Percentiles rank a stretch among this genome's conserved stretches.
These are phyloP conservation scores for Drosophila rubida DNA, from an alignment of 2,888 invertebrate species.

Conservation along the genomic window DNA sequence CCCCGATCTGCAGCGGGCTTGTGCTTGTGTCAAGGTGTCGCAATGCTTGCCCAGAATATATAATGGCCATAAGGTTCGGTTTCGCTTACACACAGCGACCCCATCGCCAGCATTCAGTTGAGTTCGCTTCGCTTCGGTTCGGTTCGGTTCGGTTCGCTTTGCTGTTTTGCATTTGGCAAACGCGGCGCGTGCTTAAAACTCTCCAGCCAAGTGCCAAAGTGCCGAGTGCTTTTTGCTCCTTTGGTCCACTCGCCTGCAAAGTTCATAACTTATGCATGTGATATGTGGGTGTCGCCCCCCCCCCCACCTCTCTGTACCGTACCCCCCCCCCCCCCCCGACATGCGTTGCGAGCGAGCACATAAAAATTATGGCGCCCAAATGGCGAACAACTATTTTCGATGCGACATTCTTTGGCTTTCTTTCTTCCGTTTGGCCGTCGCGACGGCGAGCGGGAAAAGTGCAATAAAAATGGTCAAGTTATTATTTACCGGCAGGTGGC, in stretches of 20 bases:
- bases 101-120: background rate
- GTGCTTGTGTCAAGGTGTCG: slow-evolving; percentile 33
- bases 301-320: background rate
- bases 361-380: slow-evolving; percentile 59
- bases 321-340: background rate
- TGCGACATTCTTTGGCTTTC: slow-evolving; percentile 29
- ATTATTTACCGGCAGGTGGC: slow-evolving; percentile 57
- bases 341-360: slow-evolving; percentile 1
- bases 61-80: slow-evolving; percentile 30
- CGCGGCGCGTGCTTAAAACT: slow-evolving; percentile 42
- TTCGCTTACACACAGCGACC: slow-evolving; percentile 7
- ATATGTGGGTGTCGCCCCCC: background rate
- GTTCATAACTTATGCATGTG: slow-evolving; percentile 63
- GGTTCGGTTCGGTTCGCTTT: background rate
- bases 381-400: slow-evolving; percentile 52
- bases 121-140: background rate
- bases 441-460: slow-evolving; percentile 2
- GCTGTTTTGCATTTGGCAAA: slow-evolving; percentile 54
- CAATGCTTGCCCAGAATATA: slow-evolving; percentile 36
- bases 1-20: background rate
- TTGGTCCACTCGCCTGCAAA: slow-evolving; percentile 22
- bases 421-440: background rate
- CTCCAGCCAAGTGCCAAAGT: slow-evolving; percentile 25
- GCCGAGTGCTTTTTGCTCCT: slow-evolving; percentile 18
- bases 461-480: slow-evolving; percentile 59